A percentile compares a stretch with the other conserved stretches of the same genome.
Conservation (phyloP, 2,113 vertebrate species). For the Caretta caretta region DNA sequence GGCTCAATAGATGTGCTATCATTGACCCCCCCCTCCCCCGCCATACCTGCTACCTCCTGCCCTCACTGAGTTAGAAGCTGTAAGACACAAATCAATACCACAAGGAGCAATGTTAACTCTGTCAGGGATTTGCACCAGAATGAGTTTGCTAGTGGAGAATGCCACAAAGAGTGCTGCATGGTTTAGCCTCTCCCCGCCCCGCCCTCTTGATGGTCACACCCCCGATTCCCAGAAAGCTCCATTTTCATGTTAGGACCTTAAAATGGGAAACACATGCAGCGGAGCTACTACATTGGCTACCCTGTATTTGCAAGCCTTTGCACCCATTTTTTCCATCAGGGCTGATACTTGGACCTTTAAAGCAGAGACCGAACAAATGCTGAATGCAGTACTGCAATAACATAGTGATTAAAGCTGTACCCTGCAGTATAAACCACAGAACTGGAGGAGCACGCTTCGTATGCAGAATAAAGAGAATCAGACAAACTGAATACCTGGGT, state of each 20-base stretch:
- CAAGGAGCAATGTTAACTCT: not conserved
- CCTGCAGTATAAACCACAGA: not conserved
- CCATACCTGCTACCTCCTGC: not conserved
- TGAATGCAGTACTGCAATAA: not conserved
- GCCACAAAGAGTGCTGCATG: not conserved
- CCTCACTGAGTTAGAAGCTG: not conserved
- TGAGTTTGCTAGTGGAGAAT: not conserved
- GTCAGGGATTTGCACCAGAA: not conserved
- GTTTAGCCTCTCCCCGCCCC: not conserved
- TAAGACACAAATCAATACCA: not conserved
- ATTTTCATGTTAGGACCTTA: fast-evolving
- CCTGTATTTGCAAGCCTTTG: not conserved
- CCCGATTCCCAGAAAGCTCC: not conserved
- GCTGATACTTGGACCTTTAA: not conserved
- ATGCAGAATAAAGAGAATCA: conserved; percentile 6
- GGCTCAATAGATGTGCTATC: not conserved
- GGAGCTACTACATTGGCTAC: not conserved
- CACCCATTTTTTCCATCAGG: not conserved
- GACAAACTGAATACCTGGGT: conserved; percentile 7
- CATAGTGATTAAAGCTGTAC: not conserved
- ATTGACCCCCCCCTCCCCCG: not conserved
- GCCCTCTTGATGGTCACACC: not conserved
- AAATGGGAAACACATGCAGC: not conserved
- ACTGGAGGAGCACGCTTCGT: conserved; percentile 38
- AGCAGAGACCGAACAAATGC: not conserved